Evolutionary conservation across 2,888 invertebrate species (phyloP).

Genomic region (Liodrosophila aerea): DNA sequence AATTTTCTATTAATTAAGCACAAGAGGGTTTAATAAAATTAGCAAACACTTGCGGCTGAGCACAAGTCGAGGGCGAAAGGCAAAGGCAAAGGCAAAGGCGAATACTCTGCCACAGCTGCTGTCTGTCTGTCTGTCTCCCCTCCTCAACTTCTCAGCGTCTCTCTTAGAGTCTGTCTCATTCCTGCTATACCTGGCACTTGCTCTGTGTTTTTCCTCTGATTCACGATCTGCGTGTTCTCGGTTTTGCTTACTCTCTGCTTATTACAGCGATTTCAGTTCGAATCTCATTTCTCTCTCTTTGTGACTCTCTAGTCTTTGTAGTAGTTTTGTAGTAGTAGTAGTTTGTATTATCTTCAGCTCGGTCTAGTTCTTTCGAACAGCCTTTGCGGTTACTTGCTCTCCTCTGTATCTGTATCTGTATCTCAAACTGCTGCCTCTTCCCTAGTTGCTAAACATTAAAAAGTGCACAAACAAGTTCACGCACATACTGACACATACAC

Average conservation of each 20-base stretch:
- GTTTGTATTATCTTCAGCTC: too few species aligned
- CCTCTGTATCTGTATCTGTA: slow-evolving; percentile 3
- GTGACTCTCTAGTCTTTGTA: too few species aligned
- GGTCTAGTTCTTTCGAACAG: too few species aligned
- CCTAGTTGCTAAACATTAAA: slow-evolving; percentile 41
- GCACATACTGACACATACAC: slow-evolving; percentile 13
- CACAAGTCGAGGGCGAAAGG: slow-evolving; percentile 1
- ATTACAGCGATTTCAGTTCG: too few species aligned
- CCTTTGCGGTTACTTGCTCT: too few species aligned
- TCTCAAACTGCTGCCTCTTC: too few species aligned
- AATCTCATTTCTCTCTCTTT: too few species aligned
- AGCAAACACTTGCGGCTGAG: slow-evolving; percentile 66
- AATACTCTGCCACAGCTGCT: slow-evolving; percentile 28
- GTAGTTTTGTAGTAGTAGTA: too few species aligned
- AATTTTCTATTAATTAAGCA: slow-evolving; percentile 78
- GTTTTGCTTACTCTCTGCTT: too few species aligned
- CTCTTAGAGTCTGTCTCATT: too few species aligned
- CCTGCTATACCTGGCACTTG: background rate
- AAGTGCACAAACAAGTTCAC: slow-evolving; percentile 41
- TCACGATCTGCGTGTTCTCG: too few species aligned
- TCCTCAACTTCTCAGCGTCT: too few species aligned
- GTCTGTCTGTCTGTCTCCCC: slow-evolving; percentile 5
- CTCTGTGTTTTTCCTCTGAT: background rate
- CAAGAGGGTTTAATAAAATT: slow-evolving; percentile 74
- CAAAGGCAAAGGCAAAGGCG: slow-evolving; percentile 1